Base-by-base conservation (phyloP, 2,888 invertebrate species). In the Luffia ferchaultella region DNA sequence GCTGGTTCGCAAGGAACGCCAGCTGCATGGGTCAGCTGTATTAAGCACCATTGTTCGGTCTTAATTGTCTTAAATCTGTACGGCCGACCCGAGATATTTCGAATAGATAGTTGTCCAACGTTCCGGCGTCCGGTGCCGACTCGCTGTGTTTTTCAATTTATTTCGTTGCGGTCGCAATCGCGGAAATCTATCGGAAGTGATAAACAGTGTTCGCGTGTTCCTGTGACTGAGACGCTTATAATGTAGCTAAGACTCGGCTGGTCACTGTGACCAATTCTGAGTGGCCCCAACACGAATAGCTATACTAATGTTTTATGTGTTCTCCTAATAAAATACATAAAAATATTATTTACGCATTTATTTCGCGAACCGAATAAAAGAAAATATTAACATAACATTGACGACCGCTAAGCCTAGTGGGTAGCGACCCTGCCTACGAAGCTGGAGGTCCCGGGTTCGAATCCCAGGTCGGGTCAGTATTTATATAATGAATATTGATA, bases 111-210 rank as follows among this genome's bases (percentile, higher is more conserved):
- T 30, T 30, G 30, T 12, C 30, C 5, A 12, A 30, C 5, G 3
- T 12, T 3, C 30, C 30, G 30, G 30, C 30, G 30, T 12, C 12
- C 30, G 5, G n/a, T n/a, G n/a, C n/a, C n/a, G n/a, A 61, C 59
- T 53, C 50, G 54, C 52, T 43, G 46, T 40, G 30, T 17, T 42
- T 20, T 19, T 9, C 16, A 47, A 42, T 52, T 43, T 46, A 51
- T 51, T 49, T 44, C 53, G 48, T 30, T 53, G 41, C 50, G 53
- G 57, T 60, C 59, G 61, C 60, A 58, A 64, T 60, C 60, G 62
- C 55, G 59, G 62, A 62, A 66, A 71, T 67, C 65, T 61, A 58
- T 62, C 62, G 70, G 70, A 70, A 68, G 65, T 62, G 64, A 68
- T 71, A 68, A 64, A 65, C 59, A 57, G 51, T 54, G 58, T 58